Conservation (phyloP, 2,113 vertebrate genomes). For the Nothoprocta perdicaria region DNA sequence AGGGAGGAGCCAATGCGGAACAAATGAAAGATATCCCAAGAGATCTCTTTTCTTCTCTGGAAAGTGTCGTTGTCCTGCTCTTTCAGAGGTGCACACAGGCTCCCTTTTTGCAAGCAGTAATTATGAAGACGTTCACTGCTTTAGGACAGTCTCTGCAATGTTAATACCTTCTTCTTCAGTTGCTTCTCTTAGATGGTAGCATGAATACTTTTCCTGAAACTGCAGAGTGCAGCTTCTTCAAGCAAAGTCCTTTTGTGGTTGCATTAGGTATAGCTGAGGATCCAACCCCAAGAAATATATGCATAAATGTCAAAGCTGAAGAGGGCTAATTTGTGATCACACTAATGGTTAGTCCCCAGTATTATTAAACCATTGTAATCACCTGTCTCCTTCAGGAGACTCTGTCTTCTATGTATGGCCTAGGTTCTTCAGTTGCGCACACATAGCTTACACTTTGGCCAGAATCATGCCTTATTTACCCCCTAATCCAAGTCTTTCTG, state of each 20-base stretch:
- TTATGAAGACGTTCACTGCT: background rate
- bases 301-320: background rate
- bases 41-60: background rate
- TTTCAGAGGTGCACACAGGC: background rate
- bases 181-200: background rate
- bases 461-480: background rate
- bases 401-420: background rate
- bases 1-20: background rate
- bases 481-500: background rate
- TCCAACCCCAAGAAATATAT: background rate
- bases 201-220: background rate
- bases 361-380: background rate
- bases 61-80: background rate
- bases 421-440: background rate
- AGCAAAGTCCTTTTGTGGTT: background rate
- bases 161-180: slow-evolving; percentile 11
- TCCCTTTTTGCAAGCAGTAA: background rate
- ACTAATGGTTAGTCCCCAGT: background rate
- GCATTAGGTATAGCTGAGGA: background rate
- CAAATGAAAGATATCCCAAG: background rate
- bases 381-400: background rate
- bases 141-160: background rate
- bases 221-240: background rate
- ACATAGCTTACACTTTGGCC: background rate
- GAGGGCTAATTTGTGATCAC: background rate